Base-by-base conservation (phyloP, 2,113 vertebrate species). In the Ciconia stormi region DNA sequence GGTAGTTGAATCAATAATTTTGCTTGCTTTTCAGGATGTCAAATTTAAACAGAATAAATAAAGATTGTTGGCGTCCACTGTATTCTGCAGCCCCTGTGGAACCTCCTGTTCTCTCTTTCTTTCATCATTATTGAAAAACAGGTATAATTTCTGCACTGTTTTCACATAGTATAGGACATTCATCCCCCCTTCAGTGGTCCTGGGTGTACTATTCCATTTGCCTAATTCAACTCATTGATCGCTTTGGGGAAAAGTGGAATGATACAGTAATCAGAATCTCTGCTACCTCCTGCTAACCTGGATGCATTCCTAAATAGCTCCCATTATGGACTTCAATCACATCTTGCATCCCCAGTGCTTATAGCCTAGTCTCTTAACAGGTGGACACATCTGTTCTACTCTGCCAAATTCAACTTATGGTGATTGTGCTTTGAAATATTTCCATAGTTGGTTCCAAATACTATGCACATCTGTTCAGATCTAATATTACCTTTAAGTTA, bases 301-400 rank as follows among this genome's bases (percentile, higher is more conserved):
- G 88, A 91, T 88, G 93, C 81, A 92, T 97, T 96, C 96, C 95
- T 92, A 98, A 97, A 97, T 19, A 97, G 61, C 46, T 88, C 82
- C 87, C 47, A 82, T 95, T 93, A 94, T 16, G 30, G 87, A 73
- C 78, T 82, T 96, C 94, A 95, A 46, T 95, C 92, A 95, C 74
- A 95, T 97, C 85, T 95, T 95, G 84, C 93, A 91, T 96, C 91
- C 93, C 96, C 80, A 93, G 81, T 74, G 95, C 85, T 40, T 53
- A 94, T 83, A 79, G 94, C 47, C 82, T 92, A 52, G 91, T 92
- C 96, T 95, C 91, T 67, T 94, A 97, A 98, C 97, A 98, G 97
- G 97, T 98, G 96, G 96, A 98, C 96, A 94, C 97, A 97, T 97
- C 98, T 98, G 98, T 97, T 98, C 96, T 77, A 53, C 88, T 84